Conservation (phyloP, 1,140 invertebrate genomes). For the Drosophila repleta region DNA sequence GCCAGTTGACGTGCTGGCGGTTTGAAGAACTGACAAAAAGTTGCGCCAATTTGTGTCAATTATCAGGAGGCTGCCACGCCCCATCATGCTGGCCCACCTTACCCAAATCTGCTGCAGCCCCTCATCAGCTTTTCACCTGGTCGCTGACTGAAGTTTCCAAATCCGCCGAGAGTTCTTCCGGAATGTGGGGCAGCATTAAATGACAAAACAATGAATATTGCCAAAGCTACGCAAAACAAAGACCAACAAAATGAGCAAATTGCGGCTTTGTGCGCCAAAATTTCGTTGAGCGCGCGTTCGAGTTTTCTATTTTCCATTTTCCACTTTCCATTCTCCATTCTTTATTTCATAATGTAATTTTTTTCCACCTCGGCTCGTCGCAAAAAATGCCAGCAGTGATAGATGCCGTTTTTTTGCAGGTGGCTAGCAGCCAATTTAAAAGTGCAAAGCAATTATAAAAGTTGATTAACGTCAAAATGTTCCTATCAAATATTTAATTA, state of each 20-base stretch:
- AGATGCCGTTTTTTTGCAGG: neutral
- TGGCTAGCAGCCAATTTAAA: constrained; percentile 8
- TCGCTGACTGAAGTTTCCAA: constrained; percentile 27
- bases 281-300: constrained; percentile 2
- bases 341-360: constrained; percentile 3
- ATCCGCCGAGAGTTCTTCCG: constrained; percentile 30
- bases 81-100: neutral
- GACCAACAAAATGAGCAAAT: neutral
- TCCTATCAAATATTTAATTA: neutral
- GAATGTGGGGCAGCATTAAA: constrained; percentile 38
- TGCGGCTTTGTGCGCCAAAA: constrained; percentile 8
- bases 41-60: constrained; percentile 80
- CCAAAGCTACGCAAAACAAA: neutral
- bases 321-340: neutral
- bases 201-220: constrained; percentile 37
- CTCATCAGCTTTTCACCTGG: constrained; percentile 27
- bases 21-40: constrained; percentile 76
- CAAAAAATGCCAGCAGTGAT: neutral
- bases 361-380: constrained; percentile 1
- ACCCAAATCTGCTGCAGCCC: neutral
- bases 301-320: neutral
- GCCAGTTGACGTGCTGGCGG: constrained; percentile 73
- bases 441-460: constrained; percentile 16
- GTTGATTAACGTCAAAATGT: constrained; percentile 8
- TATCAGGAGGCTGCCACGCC: constrained; percentile 61